These are phyloP conservation scores for Plumapathes pennacea DNA, from an alignment of 92 coral and sea anemone species.

Conservation along the genomic window DNA sequence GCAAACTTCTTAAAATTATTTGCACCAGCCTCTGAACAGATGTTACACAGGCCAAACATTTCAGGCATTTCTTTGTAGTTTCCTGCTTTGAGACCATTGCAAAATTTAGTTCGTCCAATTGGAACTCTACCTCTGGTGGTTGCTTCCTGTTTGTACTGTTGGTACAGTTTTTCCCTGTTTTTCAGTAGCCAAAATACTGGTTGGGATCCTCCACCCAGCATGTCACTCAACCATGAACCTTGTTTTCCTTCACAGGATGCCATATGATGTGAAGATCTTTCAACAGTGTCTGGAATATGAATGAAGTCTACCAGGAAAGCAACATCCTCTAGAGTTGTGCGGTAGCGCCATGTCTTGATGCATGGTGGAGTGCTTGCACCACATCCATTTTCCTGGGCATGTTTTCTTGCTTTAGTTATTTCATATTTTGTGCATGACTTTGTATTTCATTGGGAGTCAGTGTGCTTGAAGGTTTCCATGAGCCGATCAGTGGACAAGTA, in stretches of 20 bases:
- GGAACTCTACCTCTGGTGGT: constrained; percentile 10
- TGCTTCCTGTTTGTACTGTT: constrained; percentile 22
- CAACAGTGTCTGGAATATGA: constrained; percentile 40
- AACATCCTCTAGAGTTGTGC: too few relatives aligned
- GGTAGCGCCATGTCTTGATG: too few relatives aligned
- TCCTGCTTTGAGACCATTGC: constrained; percentile 14
- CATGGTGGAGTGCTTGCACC: too few relatives aligned
- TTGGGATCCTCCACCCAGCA: constrained; percentile 42
- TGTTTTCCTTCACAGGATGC: constrained; percentile 38
- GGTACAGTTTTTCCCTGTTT: constrained; percentile 8
- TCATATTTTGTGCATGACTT: too few relatives aligned
- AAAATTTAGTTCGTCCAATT: constrained; percentile 21
- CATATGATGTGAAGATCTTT: constrained; percentile 27
- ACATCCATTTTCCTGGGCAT: too few relatives aligned
- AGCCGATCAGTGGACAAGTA: too few relatives aligned
- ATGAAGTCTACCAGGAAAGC: constrained; percentile 42
- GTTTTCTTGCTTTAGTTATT: too few relatives aligned
- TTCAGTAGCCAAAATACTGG: constrained; percentile 36
- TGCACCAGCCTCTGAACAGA: constrained; percentile 41
- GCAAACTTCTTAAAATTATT: constrained; percentile 13
- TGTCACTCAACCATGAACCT: constrained; percentile 30
- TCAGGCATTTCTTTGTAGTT: constrained; percentile 27
- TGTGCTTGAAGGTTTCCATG: too few relatives aligned
- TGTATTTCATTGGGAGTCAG: too few relatives aligned
- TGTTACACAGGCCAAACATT: constrained; percentile 46